Conservation (phyloP, 1,140 invertebrate species). For the Drosophila kohkoa region DNA sequence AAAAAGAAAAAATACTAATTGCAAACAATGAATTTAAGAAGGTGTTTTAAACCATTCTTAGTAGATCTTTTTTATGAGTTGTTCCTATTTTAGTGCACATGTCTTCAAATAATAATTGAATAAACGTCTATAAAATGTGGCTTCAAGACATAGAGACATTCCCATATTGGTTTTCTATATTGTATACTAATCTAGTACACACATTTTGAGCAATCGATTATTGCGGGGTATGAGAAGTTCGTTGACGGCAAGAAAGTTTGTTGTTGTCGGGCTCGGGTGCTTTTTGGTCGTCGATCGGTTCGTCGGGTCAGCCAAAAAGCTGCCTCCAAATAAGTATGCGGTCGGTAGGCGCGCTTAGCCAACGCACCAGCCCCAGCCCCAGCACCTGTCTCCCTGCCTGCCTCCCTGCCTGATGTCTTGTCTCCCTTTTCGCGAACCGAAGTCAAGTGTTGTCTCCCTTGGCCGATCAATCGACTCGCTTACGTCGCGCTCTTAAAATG, state of each 20-base stretch:
- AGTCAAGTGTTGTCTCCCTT: conserved; percentile 39
- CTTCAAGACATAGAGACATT: too few species aligned
- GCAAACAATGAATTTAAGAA: too few species aligned
- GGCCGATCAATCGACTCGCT: conserved; percentile 5
- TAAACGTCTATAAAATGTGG: too few species aligned
- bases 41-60: too few species aligned
- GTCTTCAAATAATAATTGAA: too few species aligned
- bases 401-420: not conserved
- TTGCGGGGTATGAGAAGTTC: conserved; percentile 20
- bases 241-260: conserved; percentile 26
- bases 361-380: not conserved
- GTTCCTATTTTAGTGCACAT: too few species aligned
- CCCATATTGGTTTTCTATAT: not conserved
- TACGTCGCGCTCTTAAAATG: conserved; percentile 62
- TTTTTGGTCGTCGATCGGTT: conserved; percentile 13
- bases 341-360: conserved; percentile 34
- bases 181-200: not conserved
- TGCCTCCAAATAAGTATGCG: conserved; percentile 64
- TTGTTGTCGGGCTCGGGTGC: conserved; percentile 13
- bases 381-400: not conserved
- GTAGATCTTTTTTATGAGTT: too few species aligned
- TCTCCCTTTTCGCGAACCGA: conserved; percentile 12
- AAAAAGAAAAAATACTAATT: too few species aligned
- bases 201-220: not conserved
- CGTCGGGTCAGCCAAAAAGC: conserved; percentile 17